Evolutionary conservation across 1,140 invertebrate genomes (phyloP), one percentile per base, ranked within the genome.

Genomic region (Dreissena rostriformis): DNA sequence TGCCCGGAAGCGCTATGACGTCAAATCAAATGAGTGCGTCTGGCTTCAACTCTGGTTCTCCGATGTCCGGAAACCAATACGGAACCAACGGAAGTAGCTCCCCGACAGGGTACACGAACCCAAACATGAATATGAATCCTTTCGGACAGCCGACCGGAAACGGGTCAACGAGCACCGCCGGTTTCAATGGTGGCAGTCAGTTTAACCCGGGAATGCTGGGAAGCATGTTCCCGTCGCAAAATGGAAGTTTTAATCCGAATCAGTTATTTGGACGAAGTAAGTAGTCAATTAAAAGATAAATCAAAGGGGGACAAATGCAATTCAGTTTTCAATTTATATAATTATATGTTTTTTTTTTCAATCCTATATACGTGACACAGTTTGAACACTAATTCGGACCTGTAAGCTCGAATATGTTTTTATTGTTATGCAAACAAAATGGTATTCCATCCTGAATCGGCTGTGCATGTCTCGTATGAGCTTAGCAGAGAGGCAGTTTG

Each of bases 1-100:
- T 72, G 15, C 70, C 70, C 12, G 28, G 70, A 72, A 72, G 70
- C 53, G 39, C 17, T 52, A 19, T 52, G 7, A 72, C 10, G 10
- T 72, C 70, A 52, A 52, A 52, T 52, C 70, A 72, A 24, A 72
- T 72, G 70, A 72, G 70, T 19, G 29, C 70, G n/a, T 51, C 70
- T 2, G 70, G 70, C 10, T 72, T 72, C 70, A 72, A n/a, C 49
- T 72, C 70, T n/a, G 29, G 70, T 19, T 52, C 51, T 49, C 70
- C 29, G 15, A 52, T 72, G 39, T 52, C 70, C 51, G 39, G 39
- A 5, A 39, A 8, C 39, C 39, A 39, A 8, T 39, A 39, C 39
- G 39, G 39, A 39, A 39, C 39, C 39, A 39, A 39, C 39, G 39
- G 39, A 39, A 39, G 39, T 39, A 39, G 39, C 39, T 52, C 70